Evolutionary conservation across 2,888 invertebrate species (phyloP), one percentile per base, ranked within the genome.

Genomic region (Halocaridina rubra): DNA sequence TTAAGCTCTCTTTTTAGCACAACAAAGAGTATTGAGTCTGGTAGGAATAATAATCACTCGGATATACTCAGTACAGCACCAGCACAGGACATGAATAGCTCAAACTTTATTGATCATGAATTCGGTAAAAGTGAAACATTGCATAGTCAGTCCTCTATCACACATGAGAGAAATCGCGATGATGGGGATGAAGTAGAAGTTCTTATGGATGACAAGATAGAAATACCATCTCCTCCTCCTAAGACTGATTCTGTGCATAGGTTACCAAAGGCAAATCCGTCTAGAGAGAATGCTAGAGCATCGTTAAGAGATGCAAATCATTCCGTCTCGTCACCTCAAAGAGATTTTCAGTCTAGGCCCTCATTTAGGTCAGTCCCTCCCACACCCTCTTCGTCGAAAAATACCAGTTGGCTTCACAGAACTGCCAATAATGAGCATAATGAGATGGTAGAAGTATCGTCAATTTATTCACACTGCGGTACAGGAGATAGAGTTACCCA

Each of bases 101-200:
- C 77, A 2, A 81, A 32, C 33, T 71, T 61, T 32, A 59, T 7
- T 7, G 61, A 33, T 61, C 19, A 32, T 13, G 76, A 77, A 59
- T 32, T 8, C 32, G 72, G 33, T 57, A 80, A 59, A 80, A 77
- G 76, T 29, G 82, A 82, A 30, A 77, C 82, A 33, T n/a, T 82
- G n/a, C 69, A 77, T 39, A 82, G 82, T 33, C 33, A 57, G 7
- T n/a, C 76, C 16, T 82, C 82, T 27, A 71, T 82, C 59, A 72
- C 77, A 16, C 77, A 76, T 19, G 82, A 82, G 22, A 82, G 77
- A 59, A 82, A 82, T 57, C 64, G 82, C 19, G 82, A 82, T 71
- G 82, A 82, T 27, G 82, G 82, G 2, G 82, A 82, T 77, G 82
- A 82, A 69, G 77, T 82, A 57, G 82, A 82, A 71, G 46, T 82